Evolutionary conservation across 2,888 invertebrate species (phyloP).

Genomic region (Agriotes lineatus): DNA sequence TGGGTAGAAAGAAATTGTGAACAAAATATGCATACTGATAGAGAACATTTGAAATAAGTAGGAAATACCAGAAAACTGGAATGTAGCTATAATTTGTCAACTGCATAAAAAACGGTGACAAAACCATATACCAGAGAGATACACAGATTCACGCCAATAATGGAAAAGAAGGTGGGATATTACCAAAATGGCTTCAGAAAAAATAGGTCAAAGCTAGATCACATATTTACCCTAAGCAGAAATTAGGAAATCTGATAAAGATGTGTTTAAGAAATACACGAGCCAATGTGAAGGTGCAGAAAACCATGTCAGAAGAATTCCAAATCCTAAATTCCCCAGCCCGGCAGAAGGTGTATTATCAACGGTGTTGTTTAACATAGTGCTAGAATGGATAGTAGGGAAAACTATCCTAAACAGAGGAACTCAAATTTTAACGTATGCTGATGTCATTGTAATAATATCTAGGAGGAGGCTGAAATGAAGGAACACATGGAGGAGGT

Average conservation of each 20-base stretch:
- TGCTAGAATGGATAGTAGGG: background rate
- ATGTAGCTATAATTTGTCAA: background rate
- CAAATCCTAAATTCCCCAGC: no score
- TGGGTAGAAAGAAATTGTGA: background rate
- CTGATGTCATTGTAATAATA: background rate
- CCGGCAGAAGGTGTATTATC: background rate
- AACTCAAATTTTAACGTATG: background rate
- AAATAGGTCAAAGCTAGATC: background rate
- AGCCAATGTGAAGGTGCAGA: no score
- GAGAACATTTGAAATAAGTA: background rate
- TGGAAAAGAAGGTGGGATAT: background rate
- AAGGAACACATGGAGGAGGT: background rate
- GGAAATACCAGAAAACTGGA: background rate
- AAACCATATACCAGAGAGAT: slow-evolving; percentile 1
- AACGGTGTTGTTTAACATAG: background rate
- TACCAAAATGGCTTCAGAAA: background rate
- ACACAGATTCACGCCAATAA: background rate
- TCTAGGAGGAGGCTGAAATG: background rate
- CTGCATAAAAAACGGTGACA: background rate
- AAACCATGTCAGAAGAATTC: no score
- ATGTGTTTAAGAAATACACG: no score
- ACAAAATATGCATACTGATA: background rate
- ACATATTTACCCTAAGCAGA: background rate
- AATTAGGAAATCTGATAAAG: background rate
- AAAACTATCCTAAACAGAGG: background rate